Base-by-base conservation (phyloP, 2,888 invertebrate species). In the Ceriagrion tenellum region DNA sequence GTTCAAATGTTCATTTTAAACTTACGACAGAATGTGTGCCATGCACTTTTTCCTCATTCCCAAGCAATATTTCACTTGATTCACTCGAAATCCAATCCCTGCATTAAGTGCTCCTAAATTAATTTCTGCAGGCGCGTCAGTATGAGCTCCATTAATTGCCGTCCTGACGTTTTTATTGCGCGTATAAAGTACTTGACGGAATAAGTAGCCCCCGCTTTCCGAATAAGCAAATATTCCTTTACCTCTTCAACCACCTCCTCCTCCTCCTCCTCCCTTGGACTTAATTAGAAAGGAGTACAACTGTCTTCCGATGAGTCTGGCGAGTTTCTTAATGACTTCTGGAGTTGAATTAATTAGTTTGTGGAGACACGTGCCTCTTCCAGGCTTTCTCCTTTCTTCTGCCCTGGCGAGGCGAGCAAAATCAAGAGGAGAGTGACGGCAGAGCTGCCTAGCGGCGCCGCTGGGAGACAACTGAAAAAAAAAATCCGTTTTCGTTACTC, bases 261-360 rank as follows among this genome's bases (percentile, higher is more conserved):
- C 69, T n/a, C 26, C 16, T 26, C 55, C 55, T n/a, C 55, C 89
- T n/a, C 69, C 69, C n/a, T n/a, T n/a, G 47, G 74, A 56, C 56
- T 93, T 93, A 93, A 93, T 93, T 93, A 93, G 63, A 93, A 93
- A 93, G 93, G 93, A 47, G 47, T 93, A 93, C 93, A 93, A 93
- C 69, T 74, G 93, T 69, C 93, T 93, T 93, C 69, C 74, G 23
- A 69, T 69, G 69, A 69, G 93, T 69, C 69, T 93, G 63, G 69
- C 93, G 93, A 93, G 69, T 69, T 81, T 93, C 93, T 93, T 93
- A 93, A 93, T 69, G 63, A 93, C 93, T 93, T 93, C 63, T 69
- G 35, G 69, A n/a, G 93, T 69, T 26, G 93, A 93, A 93, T 93
- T 93, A 93, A 93, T 93, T 93, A 93, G 93, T 93, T 47, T 93